Evolutionary conservation across 2,888 invertebrate species (phyloP), one percentile per base, ranked within the genome.

Genomic region (Epistrophe eligans): DNA sequence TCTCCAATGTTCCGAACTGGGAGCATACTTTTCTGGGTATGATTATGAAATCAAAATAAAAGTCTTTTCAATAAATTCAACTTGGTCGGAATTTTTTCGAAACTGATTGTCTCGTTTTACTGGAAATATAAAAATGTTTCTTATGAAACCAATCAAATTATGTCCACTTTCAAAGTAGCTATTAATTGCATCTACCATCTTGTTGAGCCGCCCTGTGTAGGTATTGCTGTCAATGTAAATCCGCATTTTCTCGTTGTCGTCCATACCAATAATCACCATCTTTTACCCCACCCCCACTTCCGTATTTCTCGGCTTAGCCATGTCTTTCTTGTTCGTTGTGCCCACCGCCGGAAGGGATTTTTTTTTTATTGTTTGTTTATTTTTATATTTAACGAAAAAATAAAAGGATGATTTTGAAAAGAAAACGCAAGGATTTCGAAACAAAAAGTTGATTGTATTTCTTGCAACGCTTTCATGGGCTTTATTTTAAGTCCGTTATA

Each of bases 401-500:
- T 57, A 67, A 67, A 67, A 52, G 67, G 19, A 50, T 40, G 52
- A 38, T 28, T 70, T 52, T 38, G 3, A 77, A 58, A 77, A 52
- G 15, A 57, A 77, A 24, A 67, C 35, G 38, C 35, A 67, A 67
- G 67, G 58, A 77, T 67, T 67, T n/a, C 17, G 48, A 67, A 70
- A 70, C 52, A 70, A 52, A 70, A 52, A 24, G 67, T 70, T 70
- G 52, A 70, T 70, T 40, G 66, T 77, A n/a, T 77, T 77, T 17
- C 58, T 45, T 13, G 48, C 19, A 17, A 28, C 6, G 57, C 35
- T 67, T 24, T 38, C 43, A n/a, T 58, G 43, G 11, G 55, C n/a
- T 19, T 35, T 58, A 43, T 38, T 45, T 50, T 38, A 58, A 58
- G 43, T 58, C 58, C 10, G 19, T 35, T 70, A 70, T 48, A 28